A percentile compares a stretch with the other conserved stretches of the same genome.
Conservation (phyloP, 92 coral and sea anemone species). For the Metridium senile region DNA sequence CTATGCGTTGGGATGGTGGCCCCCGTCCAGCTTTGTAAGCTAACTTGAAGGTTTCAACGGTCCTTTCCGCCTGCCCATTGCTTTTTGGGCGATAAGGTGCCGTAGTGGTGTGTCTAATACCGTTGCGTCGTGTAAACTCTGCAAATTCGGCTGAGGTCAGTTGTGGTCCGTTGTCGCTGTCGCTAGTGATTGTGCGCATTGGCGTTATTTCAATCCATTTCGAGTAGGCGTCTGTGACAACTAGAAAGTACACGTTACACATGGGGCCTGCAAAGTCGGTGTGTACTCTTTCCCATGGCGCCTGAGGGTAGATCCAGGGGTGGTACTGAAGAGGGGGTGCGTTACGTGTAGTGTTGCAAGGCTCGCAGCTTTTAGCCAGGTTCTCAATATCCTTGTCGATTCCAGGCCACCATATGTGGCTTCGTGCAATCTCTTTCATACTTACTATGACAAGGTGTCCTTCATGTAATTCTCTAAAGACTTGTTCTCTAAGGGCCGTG, state of each 20-base stretch:
- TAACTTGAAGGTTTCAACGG: neutral
- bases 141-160: conserved; percentile 32
- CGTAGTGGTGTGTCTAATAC: conserved; percentile 17
- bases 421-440: conserved; percentile 38
- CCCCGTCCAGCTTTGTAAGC: neutral
- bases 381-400: conserved; percentile 38
- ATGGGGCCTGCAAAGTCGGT: conserved; percentile 46
- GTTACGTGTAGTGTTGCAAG: conserved; percentile 35
- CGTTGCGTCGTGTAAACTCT: conserved; percentile 28
- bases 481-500: neutral
- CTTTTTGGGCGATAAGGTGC: neutral
- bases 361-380: conserved; percentile 45
- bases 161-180: conserved; percentile 51
- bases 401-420: conserved; percentile 37
- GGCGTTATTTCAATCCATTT: conserved; percentile 37
- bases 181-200: conserved; percentile 36
- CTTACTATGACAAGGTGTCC: conserved; percentile 28
- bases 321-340: conserved; percentile 46
- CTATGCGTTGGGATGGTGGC: neutral
- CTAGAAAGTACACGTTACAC: conserved; percentile 15
- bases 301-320: conserved; percentile 35
- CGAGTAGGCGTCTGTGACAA: conserved; percentile 33
- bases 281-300: conserved; percentile 42
- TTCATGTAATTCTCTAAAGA: conserved; percentile 27
- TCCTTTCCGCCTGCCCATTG: conserved; percentile 7